Evolutionary conservation across 2,797 vertebrate genomes (phyloP), one percentile per base, ranked within the genome.

Genomic region (Mallotus villosus): DNA sequence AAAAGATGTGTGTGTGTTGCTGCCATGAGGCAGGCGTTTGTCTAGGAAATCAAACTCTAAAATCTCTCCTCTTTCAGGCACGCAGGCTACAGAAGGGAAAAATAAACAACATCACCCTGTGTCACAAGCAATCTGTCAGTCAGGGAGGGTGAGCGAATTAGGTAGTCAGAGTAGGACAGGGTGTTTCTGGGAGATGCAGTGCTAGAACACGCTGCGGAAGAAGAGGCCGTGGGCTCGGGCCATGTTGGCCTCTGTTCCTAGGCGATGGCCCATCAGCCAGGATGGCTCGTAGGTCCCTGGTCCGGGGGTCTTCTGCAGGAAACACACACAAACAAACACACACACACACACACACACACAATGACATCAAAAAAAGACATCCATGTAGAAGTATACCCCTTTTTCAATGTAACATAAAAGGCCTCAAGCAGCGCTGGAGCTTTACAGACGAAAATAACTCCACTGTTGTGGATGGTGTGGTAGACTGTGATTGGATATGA

Each of bases 221-320:
- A 86, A 88, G 74, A 92, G 81, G 63, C 87, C 76, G 5, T 90
- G 88, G 16, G 88, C 85, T 14, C 74, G 82, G 5, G 82, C 90
- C 67, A 76, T 76, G 69, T 53, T 86, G 67, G 83, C 81, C 22
- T 86, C 24, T 0, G 77, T 79, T 62, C 63, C 51, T 2, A 88
- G 72, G 55, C 74, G 81, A 61, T 75, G 88, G 11, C 86, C 88
- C 74, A 84, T 77, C 57, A 91, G 92, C 76, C 71, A 78, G 0
- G 71, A 83, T 19, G 86, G 68, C 46, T 86, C 82, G 4, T 85
- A 94, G 0, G 90, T 84, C 78, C 93, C 92, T 0, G 94, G 92
- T 61, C 92, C 92, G 0, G 88, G 90, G 51, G 90, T 89, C 85
- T 85, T 92, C 94, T 94, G 80, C 63, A 74, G 79, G 63, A 46